A percentile compares a stretch with the other conserved stretches of the same genome.
Conservation (phyloP, 2,113 vertebrate genomes). For the Indicator indicator region DNA sequence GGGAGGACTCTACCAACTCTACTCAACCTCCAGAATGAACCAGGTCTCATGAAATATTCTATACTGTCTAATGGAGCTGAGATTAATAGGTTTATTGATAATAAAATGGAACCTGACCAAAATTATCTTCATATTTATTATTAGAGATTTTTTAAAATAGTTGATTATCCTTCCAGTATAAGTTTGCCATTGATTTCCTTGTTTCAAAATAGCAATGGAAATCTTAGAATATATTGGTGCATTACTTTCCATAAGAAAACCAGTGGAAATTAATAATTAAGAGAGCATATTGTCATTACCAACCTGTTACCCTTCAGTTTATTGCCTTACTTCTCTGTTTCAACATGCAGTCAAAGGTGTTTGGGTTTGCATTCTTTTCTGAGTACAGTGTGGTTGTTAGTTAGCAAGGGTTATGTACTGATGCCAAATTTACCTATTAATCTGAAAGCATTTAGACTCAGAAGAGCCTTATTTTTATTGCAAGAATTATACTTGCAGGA, state of each 20-base stretch:
- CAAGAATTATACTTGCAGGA: background rate
- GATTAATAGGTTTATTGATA: background rate
- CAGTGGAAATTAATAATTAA: conserved; percentile 9
- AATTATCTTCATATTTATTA: background rate
- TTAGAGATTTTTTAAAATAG: background rate
- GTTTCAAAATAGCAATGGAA: conserved; percentile 4
- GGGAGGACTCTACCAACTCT: background rate
- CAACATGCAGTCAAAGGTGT: background rate
- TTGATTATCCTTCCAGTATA: background rate
- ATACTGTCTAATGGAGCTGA: background rate
- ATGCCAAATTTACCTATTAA: background rate
- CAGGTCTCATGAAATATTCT: background rate
- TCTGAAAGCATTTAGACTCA: background rate
- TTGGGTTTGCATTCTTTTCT: background rate
- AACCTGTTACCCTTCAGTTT: conserved; percentile 31
- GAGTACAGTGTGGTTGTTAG: background rate
- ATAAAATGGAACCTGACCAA: background rate
- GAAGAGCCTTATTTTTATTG: background rate
- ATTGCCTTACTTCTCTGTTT: background rate
- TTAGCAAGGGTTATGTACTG: background rate
- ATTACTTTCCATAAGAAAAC: conserved; percentile 9
- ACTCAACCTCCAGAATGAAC: background rate
- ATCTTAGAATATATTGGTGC: background rate
- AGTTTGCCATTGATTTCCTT: background rate
- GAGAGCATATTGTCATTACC: background rate